phyloP scores from a whole-genome alignment of 2,113 vertebrate species.

The Esox niger region DNA sequence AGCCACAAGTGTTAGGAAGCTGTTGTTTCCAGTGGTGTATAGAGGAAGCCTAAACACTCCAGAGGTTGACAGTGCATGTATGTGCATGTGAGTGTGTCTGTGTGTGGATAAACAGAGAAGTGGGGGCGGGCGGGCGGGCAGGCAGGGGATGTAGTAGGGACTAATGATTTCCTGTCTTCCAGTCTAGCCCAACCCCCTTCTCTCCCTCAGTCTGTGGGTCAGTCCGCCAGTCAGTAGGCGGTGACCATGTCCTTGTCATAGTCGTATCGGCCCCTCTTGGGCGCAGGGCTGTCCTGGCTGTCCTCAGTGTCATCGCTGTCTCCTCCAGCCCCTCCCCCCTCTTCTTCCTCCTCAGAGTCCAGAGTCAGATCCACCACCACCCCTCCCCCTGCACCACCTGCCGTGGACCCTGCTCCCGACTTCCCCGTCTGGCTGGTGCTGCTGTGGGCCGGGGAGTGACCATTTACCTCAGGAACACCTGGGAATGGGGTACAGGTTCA shows the following conservation, averaged over 20 bases:
- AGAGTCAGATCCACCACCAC: slow-evolving; percentile 95
- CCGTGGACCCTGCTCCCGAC: slow-evolving; percentile 67
- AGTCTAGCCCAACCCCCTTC: slow-evolving; percentile 47
- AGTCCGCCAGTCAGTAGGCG: slow-evolving; percentile 83
- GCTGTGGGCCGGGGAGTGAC: slow-evolving; percentile 80
- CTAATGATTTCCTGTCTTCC: slow-evolving; percentile 57
- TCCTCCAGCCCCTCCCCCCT: slow-evolving; percentile 77
- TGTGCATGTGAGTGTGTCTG: slow-evolving; percentile 42
- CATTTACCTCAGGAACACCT: slow-evolving; percentile 86
- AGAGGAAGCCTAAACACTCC: slow-evolving; percentile 48
- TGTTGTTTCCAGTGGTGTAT: slow-evolving; percentile 51
- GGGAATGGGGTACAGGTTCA: neutral
- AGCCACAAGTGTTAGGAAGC: slow-evolving; percentile 31
- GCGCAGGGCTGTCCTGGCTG: slow-evolving; percentile 83
- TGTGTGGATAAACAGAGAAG: slow-evolving; percentile 38
- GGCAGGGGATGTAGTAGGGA: slow-evolving; percentile 53
- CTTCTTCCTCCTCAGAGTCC: slow-evolving; percentile 92
- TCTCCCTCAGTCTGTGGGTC: slow-evolving; percentile 27
- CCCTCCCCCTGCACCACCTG: slow-evolving; percentile 62
- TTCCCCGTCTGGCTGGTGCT: slow-evolving; percentile 82
- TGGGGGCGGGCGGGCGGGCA: slow-evolving; percentile 43
- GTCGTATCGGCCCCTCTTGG: slow-evolving; percentile 88
- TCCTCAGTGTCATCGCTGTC: slow-evolving; percentile 95
- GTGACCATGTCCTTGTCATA: slow-evolving; percentile 95
- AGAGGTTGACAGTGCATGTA: slow-evolving; percentile 54